phyloP scores from a whole-genome alignment of 2,888 invertebrate species.

The Catotricha subobsoleta region DNA sequence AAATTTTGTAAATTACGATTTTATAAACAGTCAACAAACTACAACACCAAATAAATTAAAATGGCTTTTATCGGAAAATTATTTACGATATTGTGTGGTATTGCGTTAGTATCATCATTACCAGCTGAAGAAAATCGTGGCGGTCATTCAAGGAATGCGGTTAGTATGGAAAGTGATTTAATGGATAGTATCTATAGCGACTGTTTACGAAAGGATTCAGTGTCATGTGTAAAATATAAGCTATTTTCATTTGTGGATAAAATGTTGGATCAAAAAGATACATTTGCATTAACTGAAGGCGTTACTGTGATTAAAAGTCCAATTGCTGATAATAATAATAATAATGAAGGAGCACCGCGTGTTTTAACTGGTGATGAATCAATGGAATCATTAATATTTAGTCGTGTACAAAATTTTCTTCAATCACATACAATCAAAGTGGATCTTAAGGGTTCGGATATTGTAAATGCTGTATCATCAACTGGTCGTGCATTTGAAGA shows the following conservation, averaged over 20 bases:
- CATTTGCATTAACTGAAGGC: conserved; percentile 61
- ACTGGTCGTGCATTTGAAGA: conserved; percentile 66
- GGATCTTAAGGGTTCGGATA: conserved; percentile 68
- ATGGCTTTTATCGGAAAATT: conserved; percentile 33
- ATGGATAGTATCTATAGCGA: conserved; percentile 60
- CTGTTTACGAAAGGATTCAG: conserved; percentile 65
- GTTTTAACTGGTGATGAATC: conserved; percentile 45
- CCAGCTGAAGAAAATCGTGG: conserved; percentile 46
- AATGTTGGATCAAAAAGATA: conserved; percentile 62
- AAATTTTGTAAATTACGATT: too few relatives aligned
- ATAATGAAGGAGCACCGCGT: conserved; percentile 58
- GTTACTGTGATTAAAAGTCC: conserved; percentile 64
- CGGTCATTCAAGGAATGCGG: conserved; percentile 36
- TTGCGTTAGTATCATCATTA: conserved; percentile 40
- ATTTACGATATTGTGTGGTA: conserved; percentile 35
- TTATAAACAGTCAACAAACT: conserved; percentile 7
- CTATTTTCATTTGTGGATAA: conserved; percentile 75
- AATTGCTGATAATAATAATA: conserved; percentile 33
- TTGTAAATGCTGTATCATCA: conserved; percentile 59
- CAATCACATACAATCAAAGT: conserved; percentile 66
- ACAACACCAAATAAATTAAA: conserved; percentile 14
- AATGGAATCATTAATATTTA: conserved; percentile 43
- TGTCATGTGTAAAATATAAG: conserved; percentile 72
- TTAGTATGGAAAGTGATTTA: conserved; percentile 57
- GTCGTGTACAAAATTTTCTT: conserved; percentile 55